Evolutionary conservation across 2,797 vertebrate genomes (phyloP).

Genomic region (Myotis myotis): DNA sequence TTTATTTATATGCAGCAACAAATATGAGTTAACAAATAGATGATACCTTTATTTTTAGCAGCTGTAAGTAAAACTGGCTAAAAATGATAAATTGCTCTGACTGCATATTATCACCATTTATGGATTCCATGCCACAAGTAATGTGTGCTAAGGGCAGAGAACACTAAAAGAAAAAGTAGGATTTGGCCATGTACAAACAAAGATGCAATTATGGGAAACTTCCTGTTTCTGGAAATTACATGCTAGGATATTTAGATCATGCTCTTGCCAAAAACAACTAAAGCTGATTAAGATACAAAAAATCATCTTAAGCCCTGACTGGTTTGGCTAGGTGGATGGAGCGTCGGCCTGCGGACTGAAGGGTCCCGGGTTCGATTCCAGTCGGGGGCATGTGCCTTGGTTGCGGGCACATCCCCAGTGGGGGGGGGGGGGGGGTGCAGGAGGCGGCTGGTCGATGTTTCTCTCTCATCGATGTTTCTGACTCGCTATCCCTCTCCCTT

Average conservation of each 20-base stretch:
- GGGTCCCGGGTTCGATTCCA: too few species aligned
- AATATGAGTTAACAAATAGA: not conserved
- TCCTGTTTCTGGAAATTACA: slow-evolving; percentile 26
- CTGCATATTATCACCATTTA: not conserved
- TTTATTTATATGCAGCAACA: slow-evolving; percentile 10
- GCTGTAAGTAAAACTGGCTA: not conserved
- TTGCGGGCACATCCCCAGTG: too few species aligned
- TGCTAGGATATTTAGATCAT: not conserved
- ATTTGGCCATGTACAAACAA: not conserved
- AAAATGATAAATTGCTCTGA: slow-evolving; percentile 2
- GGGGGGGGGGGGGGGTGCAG: too few species aligned
- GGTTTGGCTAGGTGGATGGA: too few species aligned
- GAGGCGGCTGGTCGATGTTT: too few species aligned
- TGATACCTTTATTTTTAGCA: not conserved
- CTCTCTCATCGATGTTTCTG: too few species aligned
- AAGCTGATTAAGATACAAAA: slow-evolving; percentile 48
- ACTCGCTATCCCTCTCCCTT: too few species aligned
- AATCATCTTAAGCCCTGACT: not conserved
- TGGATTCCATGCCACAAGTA: not conserved
- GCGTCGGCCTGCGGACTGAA: too few species aligned
- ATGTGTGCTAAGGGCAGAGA: not conserved
- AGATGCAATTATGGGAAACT: not conserved
- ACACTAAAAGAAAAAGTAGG: not conserved
- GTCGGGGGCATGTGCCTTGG: too few species aligned
- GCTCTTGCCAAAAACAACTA: slow-evolving; percentile 5